Percentiles rank a stretch among this genome's conserved stretches.
phyloP scores from a whole-genome alignment of 2,113 vertebrate species.

The Zapornia atra region DNA sequence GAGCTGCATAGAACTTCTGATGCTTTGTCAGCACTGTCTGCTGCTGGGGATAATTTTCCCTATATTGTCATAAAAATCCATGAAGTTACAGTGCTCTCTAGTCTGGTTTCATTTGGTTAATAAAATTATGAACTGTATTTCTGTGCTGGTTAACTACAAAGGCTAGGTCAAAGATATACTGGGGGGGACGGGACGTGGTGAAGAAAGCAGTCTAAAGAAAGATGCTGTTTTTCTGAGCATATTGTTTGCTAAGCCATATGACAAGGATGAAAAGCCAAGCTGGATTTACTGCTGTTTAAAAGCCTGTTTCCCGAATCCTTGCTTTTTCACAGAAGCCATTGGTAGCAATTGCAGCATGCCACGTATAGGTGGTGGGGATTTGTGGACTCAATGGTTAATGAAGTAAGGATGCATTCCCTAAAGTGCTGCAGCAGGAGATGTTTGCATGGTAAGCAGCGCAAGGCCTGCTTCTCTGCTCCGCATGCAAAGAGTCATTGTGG shows the following conservation, averaged over 20 bases:
- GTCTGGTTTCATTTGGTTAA: background rate
- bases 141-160: background rate
- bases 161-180: background rate
- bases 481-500: background rate
- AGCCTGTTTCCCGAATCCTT: background rate
- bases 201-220: background rate
- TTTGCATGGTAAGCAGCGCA: background rate
- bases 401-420: background rate
- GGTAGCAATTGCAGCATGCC: background rate
- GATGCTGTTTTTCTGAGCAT: background rate
- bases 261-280: background rate
- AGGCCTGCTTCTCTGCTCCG: accelerated
- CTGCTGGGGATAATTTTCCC: background rate
- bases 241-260: background rate
- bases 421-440: background rate
- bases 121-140: background rate
- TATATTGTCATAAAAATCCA: background rate
- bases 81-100: background rate
- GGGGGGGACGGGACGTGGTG: too few species aligned
- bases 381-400: background rate
- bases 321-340: background rate
- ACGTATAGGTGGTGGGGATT: background rate
- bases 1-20: background rate
- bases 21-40: background rate
- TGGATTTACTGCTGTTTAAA: background rate